Base-by-base conservation (phyloP, 2,797 vertebrate genomes). In the Macropodus opercularis region DNA sequence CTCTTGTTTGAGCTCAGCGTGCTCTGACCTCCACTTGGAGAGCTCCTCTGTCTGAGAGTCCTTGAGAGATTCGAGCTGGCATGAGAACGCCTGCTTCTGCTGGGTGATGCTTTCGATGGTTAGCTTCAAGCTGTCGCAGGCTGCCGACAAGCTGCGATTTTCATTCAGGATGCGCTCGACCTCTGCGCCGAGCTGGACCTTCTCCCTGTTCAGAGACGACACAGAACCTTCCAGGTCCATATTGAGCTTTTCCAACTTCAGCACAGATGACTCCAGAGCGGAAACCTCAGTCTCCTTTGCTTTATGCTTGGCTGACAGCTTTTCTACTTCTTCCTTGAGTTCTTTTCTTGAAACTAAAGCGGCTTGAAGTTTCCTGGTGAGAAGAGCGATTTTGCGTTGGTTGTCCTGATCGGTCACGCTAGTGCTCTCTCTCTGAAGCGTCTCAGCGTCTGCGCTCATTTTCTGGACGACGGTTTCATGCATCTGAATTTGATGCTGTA, bases 41-140 rank as follows among this genome's bases (percentile, higher is more conserved):
- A 95, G 87, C 87, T 96, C 95, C 62, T 93, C 93, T 3, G 93
- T 93, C 73, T 96, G 93, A 17, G 94, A 95, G 87, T 95, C 93
- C 81, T 94, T 95, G 2, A 96, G 91, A 8, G 94, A 93, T 58
- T 94, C 93, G 0, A 97, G 89, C 67, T 96, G 94, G 75, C 93
- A 94, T 27, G 94, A 95, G 77, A 96, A 96, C 0, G 93, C 95
- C 77, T 92, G 91, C 69, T 96, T 97, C 78, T 97, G 94, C 70
- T 95, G 94, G 5, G 93, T 94, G 87, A 96, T 94, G 54, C 78
- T 94, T 70, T 96, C 94, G 56, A 97, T 94, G 31, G 94, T 96
- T 29, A 90, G 92, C 51, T 97, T 95, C 32, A 97, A 83, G 66
- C 95, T 96, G 66, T 94, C 94, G 17, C 95, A 96, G 0, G 94